Evolutionary conservation across 2,888 invertebrate species (phyloP), one percentile per base, ranked within the genome.

Genomic region (Neria commutata): DNA sequence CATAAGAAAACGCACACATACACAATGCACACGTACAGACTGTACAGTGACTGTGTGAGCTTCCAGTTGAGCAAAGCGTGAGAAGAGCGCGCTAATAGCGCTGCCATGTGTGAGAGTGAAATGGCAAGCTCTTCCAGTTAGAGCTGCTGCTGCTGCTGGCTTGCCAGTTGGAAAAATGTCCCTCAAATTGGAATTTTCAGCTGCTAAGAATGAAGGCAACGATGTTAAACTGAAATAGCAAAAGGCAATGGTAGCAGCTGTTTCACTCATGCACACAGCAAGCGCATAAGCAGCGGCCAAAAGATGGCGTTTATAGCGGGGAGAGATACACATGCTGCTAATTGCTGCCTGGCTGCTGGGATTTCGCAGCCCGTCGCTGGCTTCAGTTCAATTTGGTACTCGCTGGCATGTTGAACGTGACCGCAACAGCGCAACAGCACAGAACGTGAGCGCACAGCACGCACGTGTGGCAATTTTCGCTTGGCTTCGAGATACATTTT

Each of bases 311-410:
- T n/a, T n/a, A n/a, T n/a, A n/a, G n/a, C 63, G 54, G 57, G 47
- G 33, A 62, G 48, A 54, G 57, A n/a, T n/a, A n/a, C n/a, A n/a
- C n/a, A n/a, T 33, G 34, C 37, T 40, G 49, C 54, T 56, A 58
- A 50, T 47, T 25, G 51, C 47, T 17, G 48, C 54, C 19, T 33
- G 23, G 29, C 66, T 68, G 68, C 68, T n/a, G n/a, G n/a, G n/a
- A n/a, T n/a, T n/a, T n/a, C n/a, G n/a, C n/a, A n/a, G n/a, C n/a
- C n/a, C n/a, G n/a, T n/a, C n/a, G n/a, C n/a, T 65, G 66, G 66
- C 67, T 77, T 77, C 75, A 77, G 76, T 77, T 74, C 70, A 73
- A 67, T 75, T 42, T 77, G 69, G 70, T 71, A 74, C 78, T 76
- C 68, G 70, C 72, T 71, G n/a, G 67, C 69, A 67, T 65, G 72